Evolutionary conservation across 2,797 vertebrate genomes (phyloP).

Genomic region (Pipistrellus pygmaeus): DNA sequence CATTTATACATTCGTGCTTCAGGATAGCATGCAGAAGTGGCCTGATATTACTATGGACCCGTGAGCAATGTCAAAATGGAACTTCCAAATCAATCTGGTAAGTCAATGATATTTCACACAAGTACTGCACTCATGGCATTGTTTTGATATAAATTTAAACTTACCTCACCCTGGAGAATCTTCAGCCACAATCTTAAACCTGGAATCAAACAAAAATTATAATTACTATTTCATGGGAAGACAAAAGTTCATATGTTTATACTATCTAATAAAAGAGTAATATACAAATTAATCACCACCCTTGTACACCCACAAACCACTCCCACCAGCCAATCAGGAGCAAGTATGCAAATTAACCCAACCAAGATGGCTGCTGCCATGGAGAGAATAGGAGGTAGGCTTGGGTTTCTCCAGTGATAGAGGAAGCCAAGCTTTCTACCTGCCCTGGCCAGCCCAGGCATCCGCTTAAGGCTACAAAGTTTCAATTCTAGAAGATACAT

Average conservation of each 20-base stretch:
- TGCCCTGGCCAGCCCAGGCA: no score
- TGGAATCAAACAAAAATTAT: constrained; percentile 34
- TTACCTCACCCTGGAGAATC: background rate
- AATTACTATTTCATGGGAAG: constrained; percentile 2
- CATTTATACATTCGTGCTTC: background rate
- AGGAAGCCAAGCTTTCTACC: no score
- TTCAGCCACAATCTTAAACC: constrained; percentile 14
- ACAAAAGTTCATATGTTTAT: background rate
- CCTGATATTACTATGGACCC: background rate
- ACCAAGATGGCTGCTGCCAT: no score
- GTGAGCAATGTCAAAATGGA: background rate
- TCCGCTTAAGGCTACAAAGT: no score
- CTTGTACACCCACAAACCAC: no score
- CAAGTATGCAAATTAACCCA: no score
- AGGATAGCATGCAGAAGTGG: background rate
- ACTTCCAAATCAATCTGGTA: constrained; percentile 1
- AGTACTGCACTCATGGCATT: background rate
- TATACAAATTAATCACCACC: no score
- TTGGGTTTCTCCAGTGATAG: no score
- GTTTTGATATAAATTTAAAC: constrained; percentile 42
- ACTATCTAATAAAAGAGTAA: no score
- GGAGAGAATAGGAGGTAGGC: no score
- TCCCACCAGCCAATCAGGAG: no score
- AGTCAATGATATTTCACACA: background rate
- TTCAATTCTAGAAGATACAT: no score